Evolutionary conservation across 2,797 vertebrate species (phyloP), one percentile per base, ranked within the genome.

Genomic region (Aplochiton taeniatus): DNA sequence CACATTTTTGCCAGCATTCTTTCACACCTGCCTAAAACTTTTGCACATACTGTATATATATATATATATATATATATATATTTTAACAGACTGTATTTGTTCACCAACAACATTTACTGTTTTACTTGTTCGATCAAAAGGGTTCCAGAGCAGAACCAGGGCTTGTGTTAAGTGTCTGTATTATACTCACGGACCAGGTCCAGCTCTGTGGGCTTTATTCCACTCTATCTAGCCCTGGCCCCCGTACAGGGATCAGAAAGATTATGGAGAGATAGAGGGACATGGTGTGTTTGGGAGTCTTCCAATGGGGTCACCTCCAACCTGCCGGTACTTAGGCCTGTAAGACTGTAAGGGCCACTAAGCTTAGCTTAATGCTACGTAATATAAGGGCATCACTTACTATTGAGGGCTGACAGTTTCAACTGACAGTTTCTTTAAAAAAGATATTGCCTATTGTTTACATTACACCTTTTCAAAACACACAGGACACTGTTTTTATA

Each of bases 171-270:
- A 14, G 58, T 19, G 18, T 49, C 19, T 8, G 4, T 61, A 12
- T 61, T 13, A 19, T 45, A 19, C 13, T 9, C 4, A 49, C 48
- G 18, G 46, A 49, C 19, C 17, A n/a, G 11, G 56, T 48, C 45
- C 58, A 59, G 50, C 7, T 19, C 17, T 31, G 48, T 11, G 42
- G 43, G 67, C 44, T 56, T 47, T 61, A 63, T 65, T 66, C 65
- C 73, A 42, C 56, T 48, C 11, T 58, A 68, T 2, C 58, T 45
- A 54, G 47, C 65, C n/a, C 51, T 63, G 68, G 62, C 59, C 55
- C 55, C 70, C 67, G 77, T 54, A 43, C 55, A 51, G 66, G 66
- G 75, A 79, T 84, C 70, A 78, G 45, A 71, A 16, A 66, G 79
- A 78, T 80, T 78, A 79, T 73, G 44, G 63, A 65, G 8, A 7